phyloP scores from a whole-genome alignment of 2,888 invertebrate species.

The Octodonta nipae region DNA sequence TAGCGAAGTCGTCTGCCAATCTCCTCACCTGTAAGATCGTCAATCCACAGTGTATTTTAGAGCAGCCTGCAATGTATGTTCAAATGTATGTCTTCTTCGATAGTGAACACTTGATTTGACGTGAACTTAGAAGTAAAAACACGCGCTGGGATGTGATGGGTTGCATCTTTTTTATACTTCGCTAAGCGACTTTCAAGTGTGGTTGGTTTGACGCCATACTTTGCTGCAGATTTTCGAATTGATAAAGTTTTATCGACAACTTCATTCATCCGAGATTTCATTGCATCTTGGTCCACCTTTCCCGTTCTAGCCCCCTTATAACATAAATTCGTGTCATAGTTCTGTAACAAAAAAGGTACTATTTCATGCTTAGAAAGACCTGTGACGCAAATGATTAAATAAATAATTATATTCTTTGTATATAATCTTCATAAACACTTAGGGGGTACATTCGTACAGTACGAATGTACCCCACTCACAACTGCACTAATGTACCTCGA shows the following conservation, averaged over 20 bases:
- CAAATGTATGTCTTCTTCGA: conserved; percentile 10
- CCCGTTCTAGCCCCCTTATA: conserved; percentile 7
- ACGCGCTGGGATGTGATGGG: not conserved
- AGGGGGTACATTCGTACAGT: conserved; percentile 8
- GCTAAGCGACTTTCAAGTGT: conserved; percentile 11
- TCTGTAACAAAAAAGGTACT: conserved; percentile 2
- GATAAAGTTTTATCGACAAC: conserved; percentile 11
- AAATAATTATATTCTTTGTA: not conserved
- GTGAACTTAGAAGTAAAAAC: conserved; percentile 7
- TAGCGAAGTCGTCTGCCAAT: conserved; percentile 16
- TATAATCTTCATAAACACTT: not conserved
- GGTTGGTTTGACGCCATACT: conserved; percentile 8
- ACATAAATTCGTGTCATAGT: conserved; percentile 2
- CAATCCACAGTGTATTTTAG: conserved; percentile 3
- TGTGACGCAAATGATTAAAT: too few species aligned
- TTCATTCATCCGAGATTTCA: conserved; percentile 9
- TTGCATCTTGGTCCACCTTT: conserved; percentile 11
- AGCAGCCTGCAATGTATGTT: conserved; percentile 9
- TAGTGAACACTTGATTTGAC: conserved; percentile 12
- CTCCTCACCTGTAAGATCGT: conserved; percentile 1
- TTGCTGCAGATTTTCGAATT: conserved; percentile 11
- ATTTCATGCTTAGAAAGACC: too few species aligned
- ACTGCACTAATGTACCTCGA: too few species aligned
- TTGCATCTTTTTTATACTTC: conserved; percentile 5
- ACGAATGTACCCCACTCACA: conserved; percentile 6